A percentile compares a stretch with the other conserved stretches of the same genome.
phyloP scores from a whole-genome alignment of 35 echinoderm and acorn worm genomes.

The Ptychodera flava region DNA sequence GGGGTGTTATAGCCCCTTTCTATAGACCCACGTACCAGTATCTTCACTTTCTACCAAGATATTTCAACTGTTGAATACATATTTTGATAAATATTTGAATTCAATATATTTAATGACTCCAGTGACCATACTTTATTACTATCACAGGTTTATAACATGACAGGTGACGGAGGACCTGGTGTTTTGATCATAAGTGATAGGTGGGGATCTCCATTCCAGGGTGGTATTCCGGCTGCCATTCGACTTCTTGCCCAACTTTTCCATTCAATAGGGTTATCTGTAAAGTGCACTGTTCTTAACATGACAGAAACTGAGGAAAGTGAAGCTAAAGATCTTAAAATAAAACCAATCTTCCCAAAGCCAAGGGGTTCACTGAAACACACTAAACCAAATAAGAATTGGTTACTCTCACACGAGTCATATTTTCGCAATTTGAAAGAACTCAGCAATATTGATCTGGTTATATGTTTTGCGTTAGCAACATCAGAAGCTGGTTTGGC shows the following conservation, averaged over 20 bases:
- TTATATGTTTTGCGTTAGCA: neutral
- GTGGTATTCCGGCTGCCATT: neutral
- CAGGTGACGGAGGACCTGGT: too few relatives aligned
- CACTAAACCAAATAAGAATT: neutral
- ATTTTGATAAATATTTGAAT: too few relatives aligned
- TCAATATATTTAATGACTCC: too few relatives aligned
- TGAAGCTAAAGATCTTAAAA: neutral
- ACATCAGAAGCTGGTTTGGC: neutral
- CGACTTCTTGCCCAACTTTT: neutral
- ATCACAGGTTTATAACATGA: too few relatives aligned
- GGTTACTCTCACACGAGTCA: neutral
- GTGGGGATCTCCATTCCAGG: neutral
- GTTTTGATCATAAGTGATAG: neutral
- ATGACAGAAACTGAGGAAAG: neutral
- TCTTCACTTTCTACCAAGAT: too few relatives aligned
- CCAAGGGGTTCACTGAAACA: neutral
- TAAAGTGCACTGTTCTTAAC: neutral
- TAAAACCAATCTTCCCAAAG: neutral
- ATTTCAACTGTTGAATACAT: too few relatives aligned
- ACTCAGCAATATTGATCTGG: neutral
- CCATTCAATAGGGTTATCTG: neutral
- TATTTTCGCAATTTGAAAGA: neutral
- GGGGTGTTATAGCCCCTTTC: too few relatives aligned
- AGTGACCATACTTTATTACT: too few relatives aligned
- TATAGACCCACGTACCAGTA: too few relatives aligned